A percentile compares a stretch with the other conserved stretches of the same genome.
Conservation (phyloP, 1,140 invertebrate species). For the Halictus rubicundus region DNA sequence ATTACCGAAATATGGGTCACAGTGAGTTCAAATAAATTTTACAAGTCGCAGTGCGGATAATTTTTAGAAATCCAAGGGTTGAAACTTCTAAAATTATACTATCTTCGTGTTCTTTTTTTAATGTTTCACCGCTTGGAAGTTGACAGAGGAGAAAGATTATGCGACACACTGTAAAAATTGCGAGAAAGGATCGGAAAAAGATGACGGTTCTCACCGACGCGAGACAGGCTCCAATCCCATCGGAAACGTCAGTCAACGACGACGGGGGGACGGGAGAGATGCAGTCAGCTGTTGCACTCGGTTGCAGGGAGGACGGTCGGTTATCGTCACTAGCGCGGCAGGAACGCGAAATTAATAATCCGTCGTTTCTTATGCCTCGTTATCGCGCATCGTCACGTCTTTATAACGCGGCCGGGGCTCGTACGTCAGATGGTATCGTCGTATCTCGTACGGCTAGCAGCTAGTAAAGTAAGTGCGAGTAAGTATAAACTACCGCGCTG, state of each 20-base stretch:
- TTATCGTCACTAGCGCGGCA: conserved; percentile 43
- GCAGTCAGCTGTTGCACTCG: background rate
- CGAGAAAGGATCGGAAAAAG: background rate
- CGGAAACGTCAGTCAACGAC: no score
- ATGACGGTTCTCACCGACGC: background rate
- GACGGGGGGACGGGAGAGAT: no score
- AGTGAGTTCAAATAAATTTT: no score
- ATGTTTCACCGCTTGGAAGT: no score
- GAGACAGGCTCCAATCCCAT: background rate
- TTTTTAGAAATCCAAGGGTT: no score
- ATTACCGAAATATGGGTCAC: no score
- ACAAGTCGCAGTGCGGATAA: no score
- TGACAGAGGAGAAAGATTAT: no score
- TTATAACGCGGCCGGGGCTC: conserved; percentile 64
- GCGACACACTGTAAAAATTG: background rate
- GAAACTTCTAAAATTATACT: no score
- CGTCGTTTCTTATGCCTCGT: conserved; percentile 63
- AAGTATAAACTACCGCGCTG: conserved; percentile 68
- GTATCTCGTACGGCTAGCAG: conserved; percentile 68
- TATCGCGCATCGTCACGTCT: conserved; percentile 70
- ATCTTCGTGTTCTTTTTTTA: no score
- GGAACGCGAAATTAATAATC: conserved; percentile 67
- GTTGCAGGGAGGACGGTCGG: background rate
- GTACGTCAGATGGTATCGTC: conserved; percentile 69
- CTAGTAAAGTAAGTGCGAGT: conserved; percentile 70